These are phyloP conservation scores for Bufotes viridis DNA, from an alignment of 2,797 vertebrate species.

Conservation along the genomic window DNA sequence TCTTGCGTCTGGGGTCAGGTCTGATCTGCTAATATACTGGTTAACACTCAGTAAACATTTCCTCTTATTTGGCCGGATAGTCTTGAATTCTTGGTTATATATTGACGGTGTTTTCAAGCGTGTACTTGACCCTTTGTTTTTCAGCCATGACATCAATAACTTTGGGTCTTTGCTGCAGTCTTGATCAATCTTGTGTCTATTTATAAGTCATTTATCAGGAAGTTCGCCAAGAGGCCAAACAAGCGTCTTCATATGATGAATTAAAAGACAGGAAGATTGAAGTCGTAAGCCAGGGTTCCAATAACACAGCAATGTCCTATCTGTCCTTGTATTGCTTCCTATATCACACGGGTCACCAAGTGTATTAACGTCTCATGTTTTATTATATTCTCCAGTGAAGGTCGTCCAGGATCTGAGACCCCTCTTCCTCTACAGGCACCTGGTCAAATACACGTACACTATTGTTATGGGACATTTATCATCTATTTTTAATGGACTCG, in stretches of 20 bases:
- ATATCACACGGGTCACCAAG: constrained; percentile 14
- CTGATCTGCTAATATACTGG: neutral
- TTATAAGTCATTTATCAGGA: constrained; percentile 38
- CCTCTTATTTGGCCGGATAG: neutral
- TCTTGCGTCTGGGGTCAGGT: neutral
- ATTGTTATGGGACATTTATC: neutral
- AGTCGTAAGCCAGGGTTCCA: neutral
- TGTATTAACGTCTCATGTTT: neutral
- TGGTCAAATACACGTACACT: constrained; percentile 21
- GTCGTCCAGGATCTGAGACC: neutral
- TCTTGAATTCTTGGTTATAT: neutral
- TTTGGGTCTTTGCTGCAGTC: neutral
- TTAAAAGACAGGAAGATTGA: constrained; percentile 39
- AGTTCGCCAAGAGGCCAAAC: constrained; percentile 48
- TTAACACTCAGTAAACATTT: neutral
- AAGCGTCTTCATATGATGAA: constrained; percentile 4
- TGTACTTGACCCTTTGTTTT: constrained; percentile 25
- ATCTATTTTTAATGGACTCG: neutral
- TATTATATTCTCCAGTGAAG: constrained; percentile 2
- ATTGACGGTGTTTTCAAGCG: neutral
- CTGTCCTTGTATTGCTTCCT: constrained; percentile 41
- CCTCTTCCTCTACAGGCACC: constrained; percentile 16
- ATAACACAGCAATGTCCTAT: constrained; percentile 22
- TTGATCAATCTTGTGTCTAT: constrained; percentile 34
- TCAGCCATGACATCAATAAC: neutral